Evolutionary conservation across 2,113 vertebrate species (phyloP), one percentile per base, ranked within the genome.

Genomic region (Donacobius atricapilla): DNA sequence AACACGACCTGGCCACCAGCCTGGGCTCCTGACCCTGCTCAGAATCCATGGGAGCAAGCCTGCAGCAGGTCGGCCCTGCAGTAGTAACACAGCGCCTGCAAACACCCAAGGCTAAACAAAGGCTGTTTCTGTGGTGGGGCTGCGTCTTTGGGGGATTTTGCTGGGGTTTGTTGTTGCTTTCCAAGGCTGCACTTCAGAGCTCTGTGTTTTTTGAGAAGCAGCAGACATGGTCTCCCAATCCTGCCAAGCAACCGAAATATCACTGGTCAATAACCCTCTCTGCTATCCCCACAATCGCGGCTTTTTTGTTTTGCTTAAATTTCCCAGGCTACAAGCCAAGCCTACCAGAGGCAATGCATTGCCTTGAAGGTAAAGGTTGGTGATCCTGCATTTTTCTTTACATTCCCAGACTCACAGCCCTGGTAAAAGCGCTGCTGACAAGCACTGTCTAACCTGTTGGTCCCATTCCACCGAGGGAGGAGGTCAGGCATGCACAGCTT

Each of bases 321-420:
- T 80, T 73, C 66, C 65, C 78, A 82, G 85, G 50, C 60, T 82
- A 33, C 28, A 40, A 69, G 83, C 54, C 83, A 88, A 83, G 37
- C 66, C 35, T 40, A 85, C 72, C 70, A 60, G 4, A 79, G 33
- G 39, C 61, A 85, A 9, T 6, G 9, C 31, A 45, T 0, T 57
- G 56, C 56, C 51, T 37, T n/a, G 24, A 71, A 78, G 75, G 75
- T 54, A 56, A 65, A 83, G 57, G 40, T 15, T 42, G 64, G 48
- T 3, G 13, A 94, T 71, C 68, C 61, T 47, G 20, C 25, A 22
- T 70, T 61, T 70, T 70, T 64, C 58, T 66, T 35, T 45, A 13
- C 57, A 16, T 75, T 56, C 47, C 53, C 87, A 90, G 61, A 42
- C 57, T 71, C 79, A 6, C 1, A 5, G 23, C 27, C 54, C 39